phyloP scores from a whole-genome alignment of 2,113 vertebrate species.

The Pachyramphus minor region DNA sequence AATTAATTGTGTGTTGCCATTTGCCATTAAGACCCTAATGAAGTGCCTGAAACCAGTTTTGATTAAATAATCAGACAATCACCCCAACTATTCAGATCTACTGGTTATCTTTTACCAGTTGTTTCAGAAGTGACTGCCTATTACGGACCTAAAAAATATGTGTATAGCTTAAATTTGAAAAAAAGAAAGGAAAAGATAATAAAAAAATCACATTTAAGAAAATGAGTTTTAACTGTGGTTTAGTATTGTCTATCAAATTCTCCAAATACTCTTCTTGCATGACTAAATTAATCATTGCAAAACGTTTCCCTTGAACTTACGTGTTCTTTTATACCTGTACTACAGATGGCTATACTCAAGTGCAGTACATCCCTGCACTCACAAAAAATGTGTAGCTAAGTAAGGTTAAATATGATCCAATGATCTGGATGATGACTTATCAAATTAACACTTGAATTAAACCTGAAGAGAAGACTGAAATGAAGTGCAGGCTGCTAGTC shows the following conservation, averaged over 20 bases:
- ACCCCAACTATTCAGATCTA: not conserved
- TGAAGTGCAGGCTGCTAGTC: not conserved
- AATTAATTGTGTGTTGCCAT: conserved; percentile 8
- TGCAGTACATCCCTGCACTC: not conserved
- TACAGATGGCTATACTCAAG: not conserved
- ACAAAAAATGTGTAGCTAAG: not conserved
- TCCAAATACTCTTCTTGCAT: not conserved
- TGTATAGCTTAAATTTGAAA: not conserved
- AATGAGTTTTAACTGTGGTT: not conserved
- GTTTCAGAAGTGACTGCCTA: conserved; percentile 2
- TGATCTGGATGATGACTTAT: not conserved
- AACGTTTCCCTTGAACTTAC: not conserved
- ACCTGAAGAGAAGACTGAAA: not conserved
- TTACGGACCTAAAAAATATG: not conserved
- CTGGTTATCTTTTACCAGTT: conserved; percentile 13
- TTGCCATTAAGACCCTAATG: conserved; percentile 28
- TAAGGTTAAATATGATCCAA: not conserved
- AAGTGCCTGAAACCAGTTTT: conserved; percentile 3
- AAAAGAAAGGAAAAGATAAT: not conserved
- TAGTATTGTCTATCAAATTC: not conserved
- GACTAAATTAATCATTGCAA: not conserved
- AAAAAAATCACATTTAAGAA: not conserved
- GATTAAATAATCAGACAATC: conserved; percentile 43
- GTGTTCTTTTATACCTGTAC: not conserved
- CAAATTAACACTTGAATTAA: not conserved